Percentiles rank a stretch among this genome's conserved stretches.
Evolutionary conservation across 2,797 vertebrate species (phyloP).

Genomic region (Mus spretus): DNA sequence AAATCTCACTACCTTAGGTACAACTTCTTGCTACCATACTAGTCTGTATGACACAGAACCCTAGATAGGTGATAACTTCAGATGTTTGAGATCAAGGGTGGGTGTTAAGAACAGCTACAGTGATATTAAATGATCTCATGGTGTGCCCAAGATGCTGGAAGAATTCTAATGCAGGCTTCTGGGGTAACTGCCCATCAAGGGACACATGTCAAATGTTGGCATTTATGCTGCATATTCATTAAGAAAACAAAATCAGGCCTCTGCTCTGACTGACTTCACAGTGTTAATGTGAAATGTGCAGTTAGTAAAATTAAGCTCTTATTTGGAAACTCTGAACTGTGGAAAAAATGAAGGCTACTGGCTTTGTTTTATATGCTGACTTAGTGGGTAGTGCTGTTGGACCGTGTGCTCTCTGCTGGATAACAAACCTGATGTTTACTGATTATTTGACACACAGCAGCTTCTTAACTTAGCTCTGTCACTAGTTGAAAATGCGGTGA

Average conservation of each 20-base stretch:
- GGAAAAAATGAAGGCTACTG: conserved; percentile 25
- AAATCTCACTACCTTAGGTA: neutral
- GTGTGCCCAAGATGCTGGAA: neutral
- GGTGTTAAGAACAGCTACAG: neutral
- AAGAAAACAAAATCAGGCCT: neutral
- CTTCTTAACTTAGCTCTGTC: neutral
- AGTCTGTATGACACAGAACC: neutral
- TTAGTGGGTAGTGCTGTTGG: neutral
- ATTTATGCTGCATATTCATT: neutral
- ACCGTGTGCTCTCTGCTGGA: neutral
- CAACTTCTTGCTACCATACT: neutral
- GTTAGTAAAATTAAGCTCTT: conserved; percentile 31
- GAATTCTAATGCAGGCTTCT: conserved; percentile 5
- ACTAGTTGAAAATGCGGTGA: conserved; percentile 3
- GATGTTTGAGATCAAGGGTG: neutral
- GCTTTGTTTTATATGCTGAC: conserved; percentile 12
- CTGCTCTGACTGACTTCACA: neutral
- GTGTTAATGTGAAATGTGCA: neutral
- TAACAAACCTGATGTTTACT: neutral
- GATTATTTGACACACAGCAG: neutral
- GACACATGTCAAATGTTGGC: neutral
- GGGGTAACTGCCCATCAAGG: neutral
- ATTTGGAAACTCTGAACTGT: conserved; percentile 39
- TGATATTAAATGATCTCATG: neutral
- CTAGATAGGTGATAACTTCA: neutral